Evolutionary conservation across 37 sponge, comb jelly and placozoan species (phyloP).

Genomic region (Halichondria panicea): DNA sequence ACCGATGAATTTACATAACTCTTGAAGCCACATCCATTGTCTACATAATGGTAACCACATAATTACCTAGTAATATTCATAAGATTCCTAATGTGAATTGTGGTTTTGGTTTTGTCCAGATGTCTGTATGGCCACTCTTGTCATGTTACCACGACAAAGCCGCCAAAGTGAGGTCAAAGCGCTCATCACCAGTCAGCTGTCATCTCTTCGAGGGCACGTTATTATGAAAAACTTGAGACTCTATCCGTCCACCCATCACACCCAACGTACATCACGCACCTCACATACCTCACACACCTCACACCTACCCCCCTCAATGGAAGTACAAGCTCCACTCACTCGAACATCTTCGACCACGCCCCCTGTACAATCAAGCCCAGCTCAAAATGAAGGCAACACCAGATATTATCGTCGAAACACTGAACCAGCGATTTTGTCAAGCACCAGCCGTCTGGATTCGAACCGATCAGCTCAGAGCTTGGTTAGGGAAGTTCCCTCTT

Average conservation of each 20-base stretch:
- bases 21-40: too few species aligned
- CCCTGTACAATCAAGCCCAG: not conserved
- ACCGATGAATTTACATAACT: too few species aligned
- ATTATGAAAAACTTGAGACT: conserved; percentile 32
- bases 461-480: not conserved
- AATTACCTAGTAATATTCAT: too few species aligned
- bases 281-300: not conserved
- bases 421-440: too few species aligned
- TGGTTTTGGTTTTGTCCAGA: conserved; percentile 5
- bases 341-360: too few species aligned
- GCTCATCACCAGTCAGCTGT: conserved; percentile 43
- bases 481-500: not conserved
- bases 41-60: too few species aligned
- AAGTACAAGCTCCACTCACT: not conserved
- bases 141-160: conserved; percentile 34
- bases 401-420: not conserved
- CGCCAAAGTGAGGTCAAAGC: not conserved
- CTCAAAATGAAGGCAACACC: not conserved
- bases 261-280: not conserved
- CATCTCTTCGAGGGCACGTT: conserved; percentile 49
- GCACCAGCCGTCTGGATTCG: not conserved
- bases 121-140: conserved; percentile 43
- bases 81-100: too few species aligned
- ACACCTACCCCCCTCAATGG: not conserved
- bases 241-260: conserved; percentile 6